Percentiles rank a stretch among this genome's conserved stretches.
phyloP scores from a whole-genome alignment of 1,140 invertebrate genomes.

The Mycetomoellerius zeteki region DNA sequence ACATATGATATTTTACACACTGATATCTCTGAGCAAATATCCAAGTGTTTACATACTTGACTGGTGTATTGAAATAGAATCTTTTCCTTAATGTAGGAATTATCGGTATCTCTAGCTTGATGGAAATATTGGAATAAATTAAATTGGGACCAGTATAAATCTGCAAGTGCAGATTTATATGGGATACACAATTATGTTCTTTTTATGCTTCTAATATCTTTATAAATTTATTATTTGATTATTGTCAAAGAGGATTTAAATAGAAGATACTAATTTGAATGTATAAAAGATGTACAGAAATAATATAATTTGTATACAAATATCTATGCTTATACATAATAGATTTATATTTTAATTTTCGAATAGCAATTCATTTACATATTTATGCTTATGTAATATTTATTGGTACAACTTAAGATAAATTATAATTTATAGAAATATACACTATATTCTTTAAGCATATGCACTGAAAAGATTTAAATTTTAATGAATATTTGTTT shows the following conservation, averaged over 20 bases:
- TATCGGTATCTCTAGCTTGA: neutral
- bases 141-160: neutral
- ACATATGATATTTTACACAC: too few relatives aligned
- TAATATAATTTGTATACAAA: neutral
- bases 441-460: too few relatives aligned
- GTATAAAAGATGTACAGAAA: neutral
- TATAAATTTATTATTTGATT: neutral
- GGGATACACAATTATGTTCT: neutral
- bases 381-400: neutral
- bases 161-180: neutral
- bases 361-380: neutral
- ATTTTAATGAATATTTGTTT: too few relatives aligned
- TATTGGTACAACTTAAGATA: neutral
- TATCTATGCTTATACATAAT: neutral
- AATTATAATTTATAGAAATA: neutral
- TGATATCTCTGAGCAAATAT: conserved; percentile 24
- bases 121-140: neutral
- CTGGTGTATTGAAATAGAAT: neutral
- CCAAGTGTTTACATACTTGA: neutral
- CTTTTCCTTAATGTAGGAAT: neutral
- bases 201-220: neutral
- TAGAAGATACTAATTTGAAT: neutral
- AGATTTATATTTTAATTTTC: neutral
- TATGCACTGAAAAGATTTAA: too few relatives aligned
- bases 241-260: neutral